Percentiles rank a stretch among this genome's conserved stretches.
These are phyloP conservation scores for Phengaris alcon DNA, from an alignment of 2,888 invertebrate genomes.

Conservation along the genomic window DNA sequence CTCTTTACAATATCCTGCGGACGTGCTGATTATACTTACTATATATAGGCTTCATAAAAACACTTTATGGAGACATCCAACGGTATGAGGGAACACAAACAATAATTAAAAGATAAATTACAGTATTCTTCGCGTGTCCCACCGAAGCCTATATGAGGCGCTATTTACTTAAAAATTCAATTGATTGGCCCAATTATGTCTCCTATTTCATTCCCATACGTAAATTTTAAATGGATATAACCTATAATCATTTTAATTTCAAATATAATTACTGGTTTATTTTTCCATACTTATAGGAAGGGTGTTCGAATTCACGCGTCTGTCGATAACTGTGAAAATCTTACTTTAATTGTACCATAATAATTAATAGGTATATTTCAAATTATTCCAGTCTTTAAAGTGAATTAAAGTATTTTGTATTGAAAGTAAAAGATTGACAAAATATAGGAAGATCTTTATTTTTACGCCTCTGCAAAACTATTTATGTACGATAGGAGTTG, in stretches of 20 bases:
- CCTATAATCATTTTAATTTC: slow-evolving; percentile 69
- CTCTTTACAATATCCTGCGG: neutral
- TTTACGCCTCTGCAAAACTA: no score
- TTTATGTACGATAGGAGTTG: no score
- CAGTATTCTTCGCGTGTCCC: slow-evolving; percentile 51
- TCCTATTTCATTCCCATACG: slow-evolving; percentile 55
- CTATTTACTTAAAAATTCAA: slow-evolving; percentile 72
- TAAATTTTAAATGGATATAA: slow-evolving; percentile 61
- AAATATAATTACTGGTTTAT: slow-evolving; percentile 69
- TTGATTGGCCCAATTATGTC: slow-evolving; percentile 57
- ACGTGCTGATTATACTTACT: neutral
- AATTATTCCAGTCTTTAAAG: neutral
- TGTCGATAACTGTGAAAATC: slow-evolving; percentile 49
- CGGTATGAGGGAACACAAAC: slow-evolving; percentile 34
- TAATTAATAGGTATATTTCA: slow-evolving; percentile 35
- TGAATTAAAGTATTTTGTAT: neutral
- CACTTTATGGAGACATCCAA: slow-evolving; percentile 25
- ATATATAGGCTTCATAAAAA: neutral
- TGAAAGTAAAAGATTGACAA: no score
- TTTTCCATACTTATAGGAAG: slow-evolving; percentile 65
- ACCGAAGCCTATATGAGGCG: slow-evolving; percentile 74
- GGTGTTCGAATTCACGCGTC: slow-evolving; percentile 73
- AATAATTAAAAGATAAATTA: slow-evolving; percentile 53
- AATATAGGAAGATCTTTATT: no score
- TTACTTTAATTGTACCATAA: slow-evolving; percentile 49